Evolutionary conservation across 2,797 vertebrate genomes (phyloP).

Genomic region (Halcyon badia): DNA sequence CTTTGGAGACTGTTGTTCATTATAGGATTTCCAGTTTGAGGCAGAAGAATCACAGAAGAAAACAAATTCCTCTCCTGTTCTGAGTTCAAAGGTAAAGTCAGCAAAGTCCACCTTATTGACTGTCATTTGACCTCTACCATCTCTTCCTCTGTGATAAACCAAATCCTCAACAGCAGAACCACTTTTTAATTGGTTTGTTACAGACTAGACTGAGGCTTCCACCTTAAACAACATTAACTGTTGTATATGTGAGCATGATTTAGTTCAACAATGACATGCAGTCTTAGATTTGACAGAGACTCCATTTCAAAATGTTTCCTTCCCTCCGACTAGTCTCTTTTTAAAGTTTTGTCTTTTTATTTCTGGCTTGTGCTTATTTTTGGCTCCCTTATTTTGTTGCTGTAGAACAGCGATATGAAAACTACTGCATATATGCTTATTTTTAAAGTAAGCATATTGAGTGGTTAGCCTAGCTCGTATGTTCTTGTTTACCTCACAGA

Average conservation of each 20-base stretch:
- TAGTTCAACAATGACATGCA: not conserved
- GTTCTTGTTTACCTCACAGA: slow-evolving; percentile 15
- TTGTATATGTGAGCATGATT: not conserved
- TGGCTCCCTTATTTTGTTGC: not conserved
- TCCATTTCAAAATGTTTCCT: not conserved
- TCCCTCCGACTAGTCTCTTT: not conserved
- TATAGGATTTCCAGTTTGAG: not conserved
- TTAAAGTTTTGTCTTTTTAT: not conserved
- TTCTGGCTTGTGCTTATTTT: not conserved
- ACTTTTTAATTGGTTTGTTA: not conserved
- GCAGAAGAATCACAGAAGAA: not conserved
- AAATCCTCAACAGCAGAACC: not conserved
- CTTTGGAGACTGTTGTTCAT: not conserved
- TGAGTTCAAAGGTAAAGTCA: not conserved
- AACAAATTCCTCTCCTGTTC: not conserved
- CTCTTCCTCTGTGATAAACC: not conserved
- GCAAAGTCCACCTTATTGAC: not conserved
- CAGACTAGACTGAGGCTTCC: not conserved
- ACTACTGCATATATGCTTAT: not conserved
- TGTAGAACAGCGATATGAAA: not conserved
- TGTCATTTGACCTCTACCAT: not conserved
- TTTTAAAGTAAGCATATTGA: not conserved
- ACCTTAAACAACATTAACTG: not conserved
- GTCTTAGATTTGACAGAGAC: not conserved
- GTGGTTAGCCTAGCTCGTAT: not conserved